A percentile compares a stretch with the other conserved stretches of the same genome.
Conservation (phyloP, 1,140 invertebrate genomes). For the Pseudobourletiella spinata region DNA sequence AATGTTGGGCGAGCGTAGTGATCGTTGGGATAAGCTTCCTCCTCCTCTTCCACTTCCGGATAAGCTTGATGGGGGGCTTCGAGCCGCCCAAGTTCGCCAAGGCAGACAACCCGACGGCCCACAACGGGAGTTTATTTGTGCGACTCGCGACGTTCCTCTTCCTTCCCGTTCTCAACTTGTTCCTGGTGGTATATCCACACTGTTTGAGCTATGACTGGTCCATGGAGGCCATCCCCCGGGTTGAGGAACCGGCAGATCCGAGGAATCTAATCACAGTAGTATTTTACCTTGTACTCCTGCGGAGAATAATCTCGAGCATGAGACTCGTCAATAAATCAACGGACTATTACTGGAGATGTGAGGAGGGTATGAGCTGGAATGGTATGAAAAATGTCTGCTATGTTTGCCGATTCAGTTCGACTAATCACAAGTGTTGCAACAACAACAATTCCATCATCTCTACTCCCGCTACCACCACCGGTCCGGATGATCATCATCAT, state of each 20-base stretch:
- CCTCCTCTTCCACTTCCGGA: conserved; percentile 51
- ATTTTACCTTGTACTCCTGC: conserved; percentile 50
- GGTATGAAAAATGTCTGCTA: too few relatives aligned
- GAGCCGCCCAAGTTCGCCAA: conserved; percentile 66
- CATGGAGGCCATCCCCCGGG: conserved; percentile 80
- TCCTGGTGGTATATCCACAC: conserved; percentile 68
- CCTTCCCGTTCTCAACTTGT: conserved; percentile 75
- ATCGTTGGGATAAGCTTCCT: conserved; percentile 50
- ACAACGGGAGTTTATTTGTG: conserved; percentile 54
- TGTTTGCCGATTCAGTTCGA: conserved; percentile 10
- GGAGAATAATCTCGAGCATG: conserved; percentile 19
- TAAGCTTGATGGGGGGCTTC: conserved; percentile 53
- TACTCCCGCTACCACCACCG: background rate
- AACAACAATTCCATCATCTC: conserved; percentile 18
- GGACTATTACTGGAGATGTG: conserved; percentile 1
- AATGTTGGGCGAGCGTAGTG: conserved; percentile 47
- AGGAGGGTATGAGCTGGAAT: too few relatives aligned
- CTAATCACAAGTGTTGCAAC: conserved; percentile 9
- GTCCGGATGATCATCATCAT: background rate
- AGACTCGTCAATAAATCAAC: conserved; percentile 2
- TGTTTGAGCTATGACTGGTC: conserved; percentile 90
- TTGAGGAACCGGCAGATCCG: conserved; percentile 60
- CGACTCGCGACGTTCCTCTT: conserved; percentile 76
- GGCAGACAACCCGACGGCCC: conserved; percentile 82
- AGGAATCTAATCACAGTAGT: conserved; percentile 61